Conservation (phyloP, 2,888 invertebrate genomes). For the Orthonychiurus folsomi region DNA sequence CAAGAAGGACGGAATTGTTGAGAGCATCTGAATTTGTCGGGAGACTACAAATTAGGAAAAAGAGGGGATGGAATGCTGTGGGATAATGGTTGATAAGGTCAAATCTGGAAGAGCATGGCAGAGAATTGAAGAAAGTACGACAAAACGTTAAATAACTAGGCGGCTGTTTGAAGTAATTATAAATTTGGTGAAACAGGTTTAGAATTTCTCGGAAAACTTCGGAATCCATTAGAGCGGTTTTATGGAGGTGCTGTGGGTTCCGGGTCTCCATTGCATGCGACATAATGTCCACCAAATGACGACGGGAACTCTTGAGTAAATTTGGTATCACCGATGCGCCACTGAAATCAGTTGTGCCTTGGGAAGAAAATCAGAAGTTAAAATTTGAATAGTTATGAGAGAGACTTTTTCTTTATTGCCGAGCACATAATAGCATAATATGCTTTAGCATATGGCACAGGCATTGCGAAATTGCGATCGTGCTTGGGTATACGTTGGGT, state of each 20-base stretch:
- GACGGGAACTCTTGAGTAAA: background rate
- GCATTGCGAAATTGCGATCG: too few species aligned
- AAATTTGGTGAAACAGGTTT: background rate
- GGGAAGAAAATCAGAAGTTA: background rate
- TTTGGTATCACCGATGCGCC: background rate
- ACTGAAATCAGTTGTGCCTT: background rate
- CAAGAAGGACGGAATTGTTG: background rate
- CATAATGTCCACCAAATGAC: background rate
- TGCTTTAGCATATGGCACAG: too few species aligned
- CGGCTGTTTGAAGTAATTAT: background rate
- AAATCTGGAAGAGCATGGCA: background rate
- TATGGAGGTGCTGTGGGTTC: background rate
- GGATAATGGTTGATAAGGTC: background rate
- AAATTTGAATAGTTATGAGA: background rate
- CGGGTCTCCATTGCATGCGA: background rate
- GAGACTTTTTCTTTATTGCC: background rate
- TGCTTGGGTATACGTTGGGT: too few species aligned
- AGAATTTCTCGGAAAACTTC: background rate
- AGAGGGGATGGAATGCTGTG: background rate
- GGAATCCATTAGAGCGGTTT: background rate
- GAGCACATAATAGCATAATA: too few species aligned
- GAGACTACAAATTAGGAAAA: background rate
- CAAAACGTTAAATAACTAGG: background rate
- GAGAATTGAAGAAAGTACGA: background rate
- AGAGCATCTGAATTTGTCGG: background rate